A percentile compares a stretch with the other conserved stretches of the same genome.
phyloP scores from a whole-genome alignment of 64 coral and sea anemone species.

The Porites australiensis region DNA sequence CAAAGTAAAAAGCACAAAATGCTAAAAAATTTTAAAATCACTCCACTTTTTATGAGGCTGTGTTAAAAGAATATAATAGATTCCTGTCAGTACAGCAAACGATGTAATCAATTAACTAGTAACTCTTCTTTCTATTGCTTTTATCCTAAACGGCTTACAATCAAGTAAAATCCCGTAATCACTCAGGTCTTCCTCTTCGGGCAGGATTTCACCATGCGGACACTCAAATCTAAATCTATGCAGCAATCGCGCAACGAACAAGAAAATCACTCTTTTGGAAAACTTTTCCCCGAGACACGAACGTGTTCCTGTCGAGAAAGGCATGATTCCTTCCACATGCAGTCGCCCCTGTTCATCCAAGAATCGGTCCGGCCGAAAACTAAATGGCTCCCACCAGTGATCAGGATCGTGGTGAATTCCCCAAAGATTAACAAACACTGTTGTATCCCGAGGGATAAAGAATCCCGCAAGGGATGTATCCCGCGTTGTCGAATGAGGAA shows the following conservation, averaged over 20 bases:
- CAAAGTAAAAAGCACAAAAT: too few species aligned
- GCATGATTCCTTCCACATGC: background rate
- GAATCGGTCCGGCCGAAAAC: conserved; percentile 78
- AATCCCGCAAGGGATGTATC: conserved; percentile 71
- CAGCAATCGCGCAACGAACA: conserved; percentile 57
- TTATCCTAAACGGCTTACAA: conserved; percentile 9
- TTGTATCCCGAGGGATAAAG: conserved; percentile 65
- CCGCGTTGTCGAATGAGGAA: conserved; percentile 36
- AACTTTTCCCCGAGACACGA: conserved; percentile 68
- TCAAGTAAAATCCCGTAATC: conserved; percentile 40
- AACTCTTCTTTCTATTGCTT: too few species aligned
- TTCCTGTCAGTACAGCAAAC: too few species aligned
- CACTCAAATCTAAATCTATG: conserved; percentile 58
- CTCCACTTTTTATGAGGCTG: too few species aligned
- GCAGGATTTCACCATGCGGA: conserved; percentile 28
- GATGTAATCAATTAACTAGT: too few species aligned
- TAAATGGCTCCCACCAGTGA: conserved; percentile 70
- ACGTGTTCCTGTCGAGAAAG: conserved; percentile 64
- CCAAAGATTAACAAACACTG: conserved; percentile 67
- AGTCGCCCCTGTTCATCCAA: conserved; percentile 56
- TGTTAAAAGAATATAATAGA: too few species aligned
- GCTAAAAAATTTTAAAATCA: too few species aligned
- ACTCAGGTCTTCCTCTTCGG: conserved; percentile 6
- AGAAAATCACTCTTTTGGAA: conserved; percentile 49
- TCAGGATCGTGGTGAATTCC: conserved; percentile 79